These are phyloP conservation scores for Saimiri boliviensis DNA, from an alignment of 2,113 vertebrate genomes.

Conservation along the genomic window DNA sequence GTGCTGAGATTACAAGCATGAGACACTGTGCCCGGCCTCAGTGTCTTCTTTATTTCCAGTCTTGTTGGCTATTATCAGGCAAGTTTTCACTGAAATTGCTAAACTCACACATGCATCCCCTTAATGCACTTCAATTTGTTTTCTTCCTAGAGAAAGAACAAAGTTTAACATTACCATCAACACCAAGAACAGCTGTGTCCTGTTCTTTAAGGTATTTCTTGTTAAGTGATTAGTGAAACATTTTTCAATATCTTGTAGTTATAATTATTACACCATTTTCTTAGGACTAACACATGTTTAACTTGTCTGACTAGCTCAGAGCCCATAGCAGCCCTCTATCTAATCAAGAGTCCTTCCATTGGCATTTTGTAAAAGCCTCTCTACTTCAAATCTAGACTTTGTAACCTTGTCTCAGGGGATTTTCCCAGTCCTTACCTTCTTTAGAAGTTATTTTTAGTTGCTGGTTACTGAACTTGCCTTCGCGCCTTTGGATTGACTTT, in stretches of 20 bases:
- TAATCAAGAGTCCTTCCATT: background rate
- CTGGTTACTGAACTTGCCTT: background rate
- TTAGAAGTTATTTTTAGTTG: background rate
- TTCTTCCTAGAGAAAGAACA: background rate
- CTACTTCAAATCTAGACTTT: background rate
- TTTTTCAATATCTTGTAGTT: background rate
- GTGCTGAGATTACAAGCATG: too few species aligned
- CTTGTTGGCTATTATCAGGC: background rate
- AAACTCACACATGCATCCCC: background rate
- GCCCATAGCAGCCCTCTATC: background rate
- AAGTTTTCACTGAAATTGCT: background rate
- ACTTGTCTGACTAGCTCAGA: background rate
- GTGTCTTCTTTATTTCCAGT: background rate
- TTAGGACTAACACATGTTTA: background rate
- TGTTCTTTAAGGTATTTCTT: conserved; percentile 1
- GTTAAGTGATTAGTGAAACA: background rate
- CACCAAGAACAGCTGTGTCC: background rate
- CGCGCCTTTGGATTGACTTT: background rate
- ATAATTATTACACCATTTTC: background rate
- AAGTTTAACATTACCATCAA: background rate
- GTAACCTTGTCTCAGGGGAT: background rate
- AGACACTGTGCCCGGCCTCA: too few species aligned
- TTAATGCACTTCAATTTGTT: background rate
- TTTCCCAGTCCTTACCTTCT: background rate
- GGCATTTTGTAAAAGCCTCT: background rate